Evolutionary conservation across 2,113 vertebrate species (phyloP), one percentile per base, ranked within the genome.

Genomic region (Collichthys lucidus): DNA sequence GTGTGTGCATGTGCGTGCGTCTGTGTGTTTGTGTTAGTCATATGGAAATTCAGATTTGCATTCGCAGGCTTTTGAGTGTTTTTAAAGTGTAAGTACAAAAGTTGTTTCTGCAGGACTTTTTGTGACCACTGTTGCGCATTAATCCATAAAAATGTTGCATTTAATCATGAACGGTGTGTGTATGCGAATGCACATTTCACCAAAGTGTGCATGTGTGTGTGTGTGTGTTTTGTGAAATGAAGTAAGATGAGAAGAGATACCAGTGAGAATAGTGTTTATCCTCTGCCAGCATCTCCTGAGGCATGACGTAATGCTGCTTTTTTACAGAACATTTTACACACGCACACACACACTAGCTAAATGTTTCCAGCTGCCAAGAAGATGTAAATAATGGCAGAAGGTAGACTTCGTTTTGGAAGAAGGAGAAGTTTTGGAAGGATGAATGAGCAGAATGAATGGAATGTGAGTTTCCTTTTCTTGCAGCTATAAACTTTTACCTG

Each of bases 231-330:
- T 46, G 46, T 63, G 40, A 81, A 88, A 78, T 90, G 88, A 80
- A 75, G 80, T 90, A 89, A 92, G 87, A 88, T 74, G 83, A 90
- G 59, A 86, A 84, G 65, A 57, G 81, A 89, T 89, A 92, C 92
- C 92, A 88, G 62, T 4, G 92, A 92, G 91, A 94, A 90, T 74
- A 68, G 70, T 92, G 93, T 94, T 95, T 94, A 93, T 92, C 79
- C 75, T 83, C 73, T 86, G 88, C 87, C 74, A 83, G 84, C 74
- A 84, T 93, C 93, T 94, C 92, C 79, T 1, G 89, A 91, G 93
- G 87, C 79, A 86, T 93, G 92, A 94, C 74, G 84, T 92, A 91
- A 93, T 79, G 88, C 82, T 88, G 83, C 78, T 85, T 90, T 65
- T 90, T 90, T 89, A 84, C 62, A 80, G 68, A 84, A 67, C 73